Evolutionary conservation across 2,888 invertebrate species (phyloP), one percentile per base, ranked within the genome.

Genomic region (Hedychridium roseum): DNA sequence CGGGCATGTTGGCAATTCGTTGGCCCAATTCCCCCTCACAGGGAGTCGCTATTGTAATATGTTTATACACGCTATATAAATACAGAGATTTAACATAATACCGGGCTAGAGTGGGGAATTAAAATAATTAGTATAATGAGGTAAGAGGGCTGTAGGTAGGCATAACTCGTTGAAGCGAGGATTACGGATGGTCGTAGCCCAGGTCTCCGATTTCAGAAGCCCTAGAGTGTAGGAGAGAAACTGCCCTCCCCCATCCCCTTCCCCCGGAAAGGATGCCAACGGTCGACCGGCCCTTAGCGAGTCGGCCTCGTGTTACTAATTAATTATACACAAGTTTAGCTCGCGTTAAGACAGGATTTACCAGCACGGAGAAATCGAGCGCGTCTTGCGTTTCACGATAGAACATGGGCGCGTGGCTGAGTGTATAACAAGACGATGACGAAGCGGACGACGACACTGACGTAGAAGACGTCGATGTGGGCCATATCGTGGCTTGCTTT

Each of bases 111-210:
- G n/a, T 44, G 54, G 58, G 65, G 70, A 64, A 69, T 68, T 70
- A 64, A 67, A 74, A 75, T 74, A 75, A 75, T 76, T 76, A 76
- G 69, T 71, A 70, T 74, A 76, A 76, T 71, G 71, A 76, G 73
- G 70, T 68, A 72, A 71, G 59, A 52, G 55, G 31, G 21, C 16
- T 36, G 18, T 11, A 38, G 18, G 37, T 14, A 26, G 34, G 35
- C 38, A 32, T 23, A 44, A 27, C 34, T 4, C 27, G 12, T 32
- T 11, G 16, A 21, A 27, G 43, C 31, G 46, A 21, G 18, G 32
- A 37, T n/a, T 17, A 12, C 28, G 49, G 54, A 51, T 41, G 49
- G 23, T 37, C 18, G 26, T 43, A 27, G 32, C 49, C 43, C 47
- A 46, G 50, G 54, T 61, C 66, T 76, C 74, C 60, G 66, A 72